phyloP scores from a whole-genome alignment of 2,888 invertebrate species.

The Trissoscelio sp. region DNA sequence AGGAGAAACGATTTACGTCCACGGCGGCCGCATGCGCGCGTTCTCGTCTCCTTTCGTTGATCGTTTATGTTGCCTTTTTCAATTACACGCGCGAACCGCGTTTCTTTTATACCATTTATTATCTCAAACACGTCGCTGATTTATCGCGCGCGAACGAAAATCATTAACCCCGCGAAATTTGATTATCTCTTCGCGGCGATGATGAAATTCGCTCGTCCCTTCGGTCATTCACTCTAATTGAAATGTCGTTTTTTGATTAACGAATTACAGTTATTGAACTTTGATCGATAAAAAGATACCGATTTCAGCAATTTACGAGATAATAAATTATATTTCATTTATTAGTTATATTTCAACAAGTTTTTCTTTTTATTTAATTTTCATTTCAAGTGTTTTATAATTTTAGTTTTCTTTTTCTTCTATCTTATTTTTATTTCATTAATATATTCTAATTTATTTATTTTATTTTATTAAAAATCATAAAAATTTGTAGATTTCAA shows the following conservation, averaged over 20 bases:
- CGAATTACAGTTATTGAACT: not conserved
- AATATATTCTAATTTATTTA: no score
- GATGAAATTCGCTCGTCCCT: not conserved
- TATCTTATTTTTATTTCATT: no score
- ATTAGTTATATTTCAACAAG: no score
- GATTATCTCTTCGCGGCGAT: not conserved
- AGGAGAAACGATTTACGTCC: slow-evolving; percentile 68
- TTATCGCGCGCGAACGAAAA: slow-evolving; percentile 43
- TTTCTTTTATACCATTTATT: slow-evolving; percentile 54
- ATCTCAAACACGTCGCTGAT: slow-evolving; percentile 49
- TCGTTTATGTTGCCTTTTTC: slow-evolving; percentile 59
- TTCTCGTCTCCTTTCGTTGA: slow-evolving; percentile 59
- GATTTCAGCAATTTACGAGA: not conserved
- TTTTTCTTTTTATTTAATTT: not conserved
- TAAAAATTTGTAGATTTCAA: no score
- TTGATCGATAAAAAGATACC: not conserved
- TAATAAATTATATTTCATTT: no score
- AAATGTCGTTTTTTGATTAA: slow-evolving; percentile 16
- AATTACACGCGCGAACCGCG: slow-evolving; percentile 45
- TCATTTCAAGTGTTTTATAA: no score
- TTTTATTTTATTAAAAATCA: no score
- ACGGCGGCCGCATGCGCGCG: slow-evolving; percentile 25
- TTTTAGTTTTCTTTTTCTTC: no score
- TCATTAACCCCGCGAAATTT: slow-evolving; percentile 48
- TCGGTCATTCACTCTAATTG: slow-evolving; percentile 7